These are phyloP conservation scores for Siphlonurus alternatus DNA, from an alignment of 2,888 invertebrate species.

Conservation along the genomic window DNA sequence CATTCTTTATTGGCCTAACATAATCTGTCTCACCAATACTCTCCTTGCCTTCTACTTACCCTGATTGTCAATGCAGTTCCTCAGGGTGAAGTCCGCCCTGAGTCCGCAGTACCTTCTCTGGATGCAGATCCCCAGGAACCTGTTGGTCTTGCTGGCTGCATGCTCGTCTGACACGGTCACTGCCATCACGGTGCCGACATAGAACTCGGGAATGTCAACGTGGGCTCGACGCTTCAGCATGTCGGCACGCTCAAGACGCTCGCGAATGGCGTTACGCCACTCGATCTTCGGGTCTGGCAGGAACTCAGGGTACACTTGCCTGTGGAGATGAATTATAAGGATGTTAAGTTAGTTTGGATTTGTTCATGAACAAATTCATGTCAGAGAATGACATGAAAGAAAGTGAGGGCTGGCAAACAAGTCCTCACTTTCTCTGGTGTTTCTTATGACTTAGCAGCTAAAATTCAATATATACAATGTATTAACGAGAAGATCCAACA, in stretches of 20 bases:
- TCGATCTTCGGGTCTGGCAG: conserved; percentile 67
- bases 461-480: no score
- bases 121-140: conserved; percentile 92
- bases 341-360: no score
- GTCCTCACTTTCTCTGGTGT: no score
- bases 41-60: conserved; percentile 51
- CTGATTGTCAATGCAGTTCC: conserved; percentile 87
- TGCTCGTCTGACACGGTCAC: conserved; percentile 76
- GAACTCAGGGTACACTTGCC: conserved; percentile 67
- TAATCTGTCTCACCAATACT: conserved; percentile 63
- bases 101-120: conserved; percentile 66
- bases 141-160: conserved; percentile 63
- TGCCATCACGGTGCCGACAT: conserved; percentile 82
- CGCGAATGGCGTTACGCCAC: conserved; percentile 62
- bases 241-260: conserved; percentile 79
- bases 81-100: conserved; percentile 64
- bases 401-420: no score
- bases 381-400: no score
- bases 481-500: no score
- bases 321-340: no score
- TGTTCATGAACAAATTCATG: no score
- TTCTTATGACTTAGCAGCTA: no score
- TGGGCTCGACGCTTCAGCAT: conserved; percentile 72
- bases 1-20: no score
- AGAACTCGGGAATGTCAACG: conserved; percentile 92